Percentiles rank a stretch among this genome's conserved stretches.
phyloP scores from a whole-genome alignment of 1,140 invertebrate species.

The Macrotrachela quadricornifera region DNA sequence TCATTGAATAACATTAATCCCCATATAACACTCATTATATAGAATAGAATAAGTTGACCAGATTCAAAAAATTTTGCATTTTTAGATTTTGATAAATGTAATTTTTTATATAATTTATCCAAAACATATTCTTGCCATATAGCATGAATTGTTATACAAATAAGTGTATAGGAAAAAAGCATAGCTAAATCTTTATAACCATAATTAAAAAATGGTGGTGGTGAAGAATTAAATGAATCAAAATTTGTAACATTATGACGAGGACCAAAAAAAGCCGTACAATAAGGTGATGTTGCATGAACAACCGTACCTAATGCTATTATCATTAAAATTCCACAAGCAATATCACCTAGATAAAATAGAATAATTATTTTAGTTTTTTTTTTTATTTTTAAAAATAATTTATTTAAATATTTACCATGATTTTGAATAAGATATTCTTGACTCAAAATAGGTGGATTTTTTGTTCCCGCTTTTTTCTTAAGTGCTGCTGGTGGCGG shows the following conservation, averaged over 20 bases:
- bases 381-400: too few relatives aligned
- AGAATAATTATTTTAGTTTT: too few relatives aligned
- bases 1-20: conserved; percentile 54
- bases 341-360: conserved; percentile 46
- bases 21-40: conserved; percentile 67
- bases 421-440: conserved; percentile 99
- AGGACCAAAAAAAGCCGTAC: conserved; percentile 71
- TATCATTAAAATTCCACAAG: conserved; percentile 93
- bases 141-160: conserved; percentile 86
- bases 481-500: too few relatives aligned
- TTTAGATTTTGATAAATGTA: conserved; percentile 86
- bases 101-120: conserved; percentile 83
- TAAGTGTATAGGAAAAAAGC: conserved; percentile 83
- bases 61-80: conserved; percentile 88
- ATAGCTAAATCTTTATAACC: conserved; percentile 72
- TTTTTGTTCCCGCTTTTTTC: too few relatives aligned
- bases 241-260: conserved; percentile 62
- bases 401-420: too few relatives aligned
- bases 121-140: conserved; percentile 86
- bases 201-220: conserved; percentile 45
- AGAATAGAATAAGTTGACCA: conserved; percentile 76
- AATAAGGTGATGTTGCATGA: conserved; percentile 65
- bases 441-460: conserved; percentile 48
- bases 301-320: conserved; percentile 88
- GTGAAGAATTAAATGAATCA: conserved; percentile 26